A percentile compares a stretch with the other conserved stretches of the same genome.
Evolutionary conservation across 2,888 invertebrate species (phyloP).

Genomic region (Rhamphomyia laevipes): DNA sequence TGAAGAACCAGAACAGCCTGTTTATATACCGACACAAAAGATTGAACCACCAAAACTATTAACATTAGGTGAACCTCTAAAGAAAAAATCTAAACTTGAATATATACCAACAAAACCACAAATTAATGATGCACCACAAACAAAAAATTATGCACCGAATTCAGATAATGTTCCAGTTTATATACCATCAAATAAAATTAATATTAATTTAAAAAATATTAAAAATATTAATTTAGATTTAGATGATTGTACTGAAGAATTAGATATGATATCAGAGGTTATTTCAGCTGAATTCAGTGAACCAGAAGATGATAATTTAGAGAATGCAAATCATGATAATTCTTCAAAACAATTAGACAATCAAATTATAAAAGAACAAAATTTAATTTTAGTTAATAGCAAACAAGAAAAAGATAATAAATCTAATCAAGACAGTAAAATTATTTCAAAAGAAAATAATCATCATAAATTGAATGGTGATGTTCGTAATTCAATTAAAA

Average conservation of each 20-base stretch:
- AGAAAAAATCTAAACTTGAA: conserved; percentile 30
- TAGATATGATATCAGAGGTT: conserved; percentile 20
- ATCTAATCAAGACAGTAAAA: conserved; percentile 4
- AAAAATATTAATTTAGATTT: conserved; percentile 14
- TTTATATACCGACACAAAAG: conserved; percentile 28
- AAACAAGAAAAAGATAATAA: no score
- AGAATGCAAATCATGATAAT: neutral
- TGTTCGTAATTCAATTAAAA: conserved; percentile 3
- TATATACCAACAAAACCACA: conserved; percentile 36
- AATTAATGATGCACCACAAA: conserved; percentile 27
- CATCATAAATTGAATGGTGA: neutral
- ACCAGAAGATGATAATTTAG: neutral
- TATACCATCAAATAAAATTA: conserved; percentile 23
- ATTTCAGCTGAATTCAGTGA: conserved; percentile 14
- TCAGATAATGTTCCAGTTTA: conserved; percentile 26
- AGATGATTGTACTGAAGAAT: conserved; percentile 21
- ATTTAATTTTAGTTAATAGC: neutral
- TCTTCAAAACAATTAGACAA: conserved; percentile 5
- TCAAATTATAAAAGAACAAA: neutral
- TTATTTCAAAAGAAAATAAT: conserved; percentile 1
- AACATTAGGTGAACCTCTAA: conserved; percentile 19
- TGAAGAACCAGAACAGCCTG: conserved; percentile 22
- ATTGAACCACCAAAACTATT: conserved; percentile 24
- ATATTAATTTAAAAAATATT: conserved; percentile 11
- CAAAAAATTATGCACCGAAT: conserved; percentile 10